Evolutionary conservation across 2,888 invertebrate genomes (phyloP).

Genomic region (Cephus pygmeus): DNA sequence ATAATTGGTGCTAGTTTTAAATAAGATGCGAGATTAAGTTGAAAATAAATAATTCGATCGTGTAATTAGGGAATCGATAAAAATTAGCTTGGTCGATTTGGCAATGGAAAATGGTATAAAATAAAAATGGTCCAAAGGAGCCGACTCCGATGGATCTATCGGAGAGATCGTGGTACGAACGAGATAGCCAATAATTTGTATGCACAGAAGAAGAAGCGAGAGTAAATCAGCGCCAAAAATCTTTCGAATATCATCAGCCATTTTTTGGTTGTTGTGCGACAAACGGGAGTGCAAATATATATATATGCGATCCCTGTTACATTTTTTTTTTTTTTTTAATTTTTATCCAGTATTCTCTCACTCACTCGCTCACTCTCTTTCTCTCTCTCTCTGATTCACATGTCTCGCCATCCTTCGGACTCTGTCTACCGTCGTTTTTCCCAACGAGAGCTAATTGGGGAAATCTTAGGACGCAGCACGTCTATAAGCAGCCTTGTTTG

Average conservation of each 20-base stretch:
- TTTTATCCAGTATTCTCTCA: not conserved
- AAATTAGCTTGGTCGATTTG: not conserved
- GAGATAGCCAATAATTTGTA: not conserved
- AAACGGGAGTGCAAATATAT: not conserved
- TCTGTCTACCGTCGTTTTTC: not conserved
- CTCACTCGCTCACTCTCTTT: not conserved
- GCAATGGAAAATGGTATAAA: not conserved
- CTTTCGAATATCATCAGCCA: not conserved
- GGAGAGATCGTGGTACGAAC: no score
- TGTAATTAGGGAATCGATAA: not conserved
- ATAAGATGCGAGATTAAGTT: not conserved
- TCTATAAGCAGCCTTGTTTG: not conserved
- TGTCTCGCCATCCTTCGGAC: no score
- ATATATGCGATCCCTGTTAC: not conserved
- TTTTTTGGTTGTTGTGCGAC: not conserved
- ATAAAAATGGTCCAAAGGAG: no score
- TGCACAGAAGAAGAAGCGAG: not conserved
- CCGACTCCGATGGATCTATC: no score
- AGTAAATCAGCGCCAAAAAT: not conserved
- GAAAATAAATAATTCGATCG: not conserved
- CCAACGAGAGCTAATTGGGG: not conserved
- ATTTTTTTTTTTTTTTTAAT: not conserved
- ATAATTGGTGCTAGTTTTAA: no score
- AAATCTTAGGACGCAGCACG: not conserved
- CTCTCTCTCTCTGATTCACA: not conserved